Evolutionary conservation across 2,113 vertebrate species (phyloP).

Genomic region (Cacatua alba): DNA sequence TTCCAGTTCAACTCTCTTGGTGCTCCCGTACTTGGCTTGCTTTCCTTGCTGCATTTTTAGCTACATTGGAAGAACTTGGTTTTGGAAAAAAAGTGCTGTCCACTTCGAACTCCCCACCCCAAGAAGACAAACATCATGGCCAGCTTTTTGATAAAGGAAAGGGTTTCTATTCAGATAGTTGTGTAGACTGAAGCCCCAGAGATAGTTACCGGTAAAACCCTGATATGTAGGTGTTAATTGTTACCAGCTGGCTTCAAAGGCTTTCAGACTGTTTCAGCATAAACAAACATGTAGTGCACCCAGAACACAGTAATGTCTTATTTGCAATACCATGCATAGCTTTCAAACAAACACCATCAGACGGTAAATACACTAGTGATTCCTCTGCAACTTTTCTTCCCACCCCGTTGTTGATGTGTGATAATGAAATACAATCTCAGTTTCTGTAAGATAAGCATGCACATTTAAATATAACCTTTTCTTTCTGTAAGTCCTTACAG

Average conservation of each 20-base stretch:
- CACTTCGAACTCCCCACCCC: not conserved
- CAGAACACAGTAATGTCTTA: not conserved
- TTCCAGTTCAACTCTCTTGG: not conserved
- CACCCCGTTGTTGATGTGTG: not conserved
- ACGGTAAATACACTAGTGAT: not conserved
- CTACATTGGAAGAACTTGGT: not conserved
- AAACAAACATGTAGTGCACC: conserved; percentile 7
- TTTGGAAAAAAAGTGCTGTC: not conserved
- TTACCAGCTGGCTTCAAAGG: conserved; percentile 58
- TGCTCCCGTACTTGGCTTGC: not conserved
- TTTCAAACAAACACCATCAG: conserved; percentile 13
- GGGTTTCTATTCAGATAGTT: not conserved
- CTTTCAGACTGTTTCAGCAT: not conserved
- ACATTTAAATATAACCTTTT: not conserved
- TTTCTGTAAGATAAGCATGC: not conserved
- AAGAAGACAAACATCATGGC: not conserved
- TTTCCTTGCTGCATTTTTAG: not conserved
- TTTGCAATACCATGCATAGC: not conserved
- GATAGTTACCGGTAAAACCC: not conserved
- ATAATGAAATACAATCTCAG: not conserved
- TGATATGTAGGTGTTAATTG: conserved; percentile 54
- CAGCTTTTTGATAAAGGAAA: not conserved
- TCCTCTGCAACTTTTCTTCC: not conserved
- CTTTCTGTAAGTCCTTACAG: not conserved
- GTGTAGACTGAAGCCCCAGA: not conserved